Evolutionary conservation across 1,140 invertebrate genomes (phyloP).

Genomic region (Psix sp.): DNA sequence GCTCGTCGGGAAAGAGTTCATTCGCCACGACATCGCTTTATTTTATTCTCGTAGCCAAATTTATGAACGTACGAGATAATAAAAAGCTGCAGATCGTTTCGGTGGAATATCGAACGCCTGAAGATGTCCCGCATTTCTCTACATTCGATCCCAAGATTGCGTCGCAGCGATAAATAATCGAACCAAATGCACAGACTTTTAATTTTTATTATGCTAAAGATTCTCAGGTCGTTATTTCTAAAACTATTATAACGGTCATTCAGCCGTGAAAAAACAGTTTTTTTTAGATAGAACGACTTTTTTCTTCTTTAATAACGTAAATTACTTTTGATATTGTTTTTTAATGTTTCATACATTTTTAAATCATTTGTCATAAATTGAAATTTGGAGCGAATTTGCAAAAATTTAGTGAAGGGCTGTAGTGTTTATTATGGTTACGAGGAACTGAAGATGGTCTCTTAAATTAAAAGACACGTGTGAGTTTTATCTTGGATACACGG

Average conservation of each 20-base stretch:
- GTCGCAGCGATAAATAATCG: conserved; percentile 66
- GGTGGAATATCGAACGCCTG: conserved; percentile 58
- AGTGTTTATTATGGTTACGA: no score
- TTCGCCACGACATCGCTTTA: conserved; percentile 44
- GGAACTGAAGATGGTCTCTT: conserved; percentile 19
- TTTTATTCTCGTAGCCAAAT: conserved; percentile 71
- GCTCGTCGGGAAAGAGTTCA: conserved; percentile 38
- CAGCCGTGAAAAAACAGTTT: no score
- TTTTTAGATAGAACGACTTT: no score
- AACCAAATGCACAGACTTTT: conserved; percentile 28
- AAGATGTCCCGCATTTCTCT: conserved; percentile 51
- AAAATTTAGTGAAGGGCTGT: no score
- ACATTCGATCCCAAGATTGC: conserved; percentile 60
- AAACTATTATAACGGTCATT: no score
- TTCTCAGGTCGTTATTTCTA: no score
- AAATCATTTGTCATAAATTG: no score
- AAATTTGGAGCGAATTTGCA: no score
- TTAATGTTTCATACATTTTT: no score
- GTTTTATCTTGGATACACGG: conserved; percentile 35
- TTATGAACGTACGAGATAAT: conserved; percentile 73
- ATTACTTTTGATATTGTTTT: no score
- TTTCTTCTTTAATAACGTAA: no score
- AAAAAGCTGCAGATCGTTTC: conserved; percentile 64
- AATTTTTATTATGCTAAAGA: conserved; percentile 40
- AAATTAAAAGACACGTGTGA: conserved; percentile 26